Evolutionary conservation across 2,888 invertebrate genomes (phyloP), one percentile per base, ranked within the genome.

Genomic region (Anarsia innoxiella): DNA sequence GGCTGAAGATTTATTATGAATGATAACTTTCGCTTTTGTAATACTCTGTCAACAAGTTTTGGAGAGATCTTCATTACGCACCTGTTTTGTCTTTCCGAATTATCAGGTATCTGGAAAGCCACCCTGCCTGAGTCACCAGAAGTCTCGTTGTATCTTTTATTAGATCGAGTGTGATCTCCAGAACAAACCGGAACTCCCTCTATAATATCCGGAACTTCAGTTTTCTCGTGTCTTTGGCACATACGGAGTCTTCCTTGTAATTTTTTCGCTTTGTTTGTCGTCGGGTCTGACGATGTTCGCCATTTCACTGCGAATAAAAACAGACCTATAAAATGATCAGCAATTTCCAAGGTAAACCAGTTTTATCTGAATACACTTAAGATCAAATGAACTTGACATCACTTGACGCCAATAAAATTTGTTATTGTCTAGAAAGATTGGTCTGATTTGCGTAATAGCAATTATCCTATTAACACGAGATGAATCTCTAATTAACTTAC

Each of bases 151-250:
- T 57, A 69, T 34, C 65, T 62, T 49, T 73, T 76, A 15, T 57
- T 53, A 37, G 66, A 66, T 11, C 69, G 58, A 4, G 59, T 58
- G 35, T 74, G 67, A 33, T 78, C 78, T 3, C 70, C 74, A 0
- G 80, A 72, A 39, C 85, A 85, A 1, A 82, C 86, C 0, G 86
- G 85, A 2, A 86, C 86, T 0, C 83, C 86, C 40, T 86, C 86
- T 12, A 86, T 86, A 1, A 86, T 86, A 39, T 86, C 86, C 1
- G 86, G 86, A 2, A 86, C 85, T 48, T 85, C 85, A 15, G 61
- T 82, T 49, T 85, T 86, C 47, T 86, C 86, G 29, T 79, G 67
- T 41, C 79, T 79, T 46, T 69, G 78, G 45, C 83, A 79, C 45
- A 74, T 66, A 3, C 82, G 66, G 9, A 78, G 53, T 23, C 84